Conservation (phyloP, 2,888 invertebrate species). For the Celastrina argiolus region DNA sequence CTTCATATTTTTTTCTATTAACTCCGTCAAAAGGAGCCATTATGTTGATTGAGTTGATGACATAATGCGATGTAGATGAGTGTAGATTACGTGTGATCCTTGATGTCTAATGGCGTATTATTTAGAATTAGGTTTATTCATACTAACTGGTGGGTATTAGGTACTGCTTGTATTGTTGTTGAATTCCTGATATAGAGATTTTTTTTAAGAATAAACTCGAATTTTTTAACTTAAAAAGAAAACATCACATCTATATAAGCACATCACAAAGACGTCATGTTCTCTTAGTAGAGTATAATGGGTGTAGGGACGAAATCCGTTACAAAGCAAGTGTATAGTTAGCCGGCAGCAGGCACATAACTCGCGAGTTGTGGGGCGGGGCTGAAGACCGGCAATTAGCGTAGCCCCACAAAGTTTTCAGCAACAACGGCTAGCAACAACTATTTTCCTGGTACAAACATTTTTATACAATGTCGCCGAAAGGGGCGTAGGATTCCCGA, state of each 20-base stretch:
- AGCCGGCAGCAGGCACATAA: slow-evolving; percentile 25
- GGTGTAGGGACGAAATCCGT: slow-evolving; percentile 21
- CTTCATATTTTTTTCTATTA: slow-evolving; percentile 19
- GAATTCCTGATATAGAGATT: no score
- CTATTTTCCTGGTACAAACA: not conserved
- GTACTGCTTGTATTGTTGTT: not conserved
- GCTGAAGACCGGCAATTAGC: slow-evolving; percentile 28
- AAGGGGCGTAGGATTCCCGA: not conserved
- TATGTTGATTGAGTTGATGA: slow-evolving; percentile 21
- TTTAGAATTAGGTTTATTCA: not conserved
- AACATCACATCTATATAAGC: no score
- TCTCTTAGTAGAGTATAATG: not conserved
- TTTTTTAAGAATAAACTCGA: no score
- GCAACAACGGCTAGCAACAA: slow-evolving; percentile 11
- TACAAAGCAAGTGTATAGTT: slow-evolving; percentile 30
- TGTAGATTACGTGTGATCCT: not conserved
- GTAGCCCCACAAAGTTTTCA: slow-evolving; percentile 25
- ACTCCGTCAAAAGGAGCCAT: slow-evolving; percentile 18
- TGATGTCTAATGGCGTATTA: not conserved
- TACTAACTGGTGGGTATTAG: not conserved
- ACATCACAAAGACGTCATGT: not conserved
- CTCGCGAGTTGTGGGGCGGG: slow-evolving; percentile 26
- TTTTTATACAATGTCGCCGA: not conserved
- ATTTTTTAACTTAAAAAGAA: no score
- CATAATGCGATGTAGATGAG: not conserved